Base-by-base conservation (phyloP, 2,797 vertebrate genomes). In the Muscicapa striata region DNA sequence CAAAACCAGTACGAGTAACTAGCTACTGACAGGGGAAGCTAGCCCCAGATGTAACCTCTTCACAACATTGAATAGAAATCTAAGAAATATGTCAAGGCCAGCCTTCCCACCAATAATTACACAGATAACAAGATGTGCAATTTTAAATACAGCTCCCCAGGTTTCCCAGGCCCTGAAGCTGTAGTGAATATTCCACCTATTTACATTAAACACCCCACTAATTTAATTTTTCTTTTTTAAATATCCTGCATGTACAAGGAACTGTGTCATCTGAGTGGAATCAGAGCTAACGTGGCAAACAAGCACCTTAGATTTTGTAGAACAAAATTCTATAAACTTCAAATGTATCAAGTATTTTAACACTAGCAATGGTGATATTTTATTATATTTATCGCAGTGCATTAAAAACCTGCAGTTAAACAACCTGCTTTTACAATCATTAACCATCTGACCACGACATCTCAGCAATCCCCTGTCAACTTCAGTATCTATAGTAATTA, bases 1-100 rank as follows among this genome's bases (percentile, higher is more conserved):
- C 79, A 79, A 94, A 96, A 81, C n/a, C 87, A 97, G 73, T 43
- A 51, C 0, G 7, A 88, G 76, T 88, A 77, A 43, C 41, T n/a
- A 34, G 29, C 30, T 90, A 36, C 40, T 69, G 66, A 55, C 14
- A 68, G 29, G 30, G n/a, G 49, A 81, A 88, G 29, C 14, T 10
- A 72, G 48, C 9, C 51, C 13, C 32, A 66, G 6, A 73, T 34
- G 11, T 52, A 83, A 46, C 22, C 26, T 61, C 75, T 64, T 38
- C 66, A 90, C 12, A 27, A 30, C 4, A 38, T 24, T 51, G 21
- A 76, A 75, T 22, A 51, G 57, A 85, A 70, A 70, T 24, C 36
- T 15, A 84, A 66, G 52, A 93, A 87, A 67, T 7, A 64, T 8
- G 3, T 11, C 54, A 77, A 68, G 43, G 32, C 62, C 13, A 72